Conservation (phyloP, 64 coral and sea anemone species). For the Montipora sp. region DNA sequence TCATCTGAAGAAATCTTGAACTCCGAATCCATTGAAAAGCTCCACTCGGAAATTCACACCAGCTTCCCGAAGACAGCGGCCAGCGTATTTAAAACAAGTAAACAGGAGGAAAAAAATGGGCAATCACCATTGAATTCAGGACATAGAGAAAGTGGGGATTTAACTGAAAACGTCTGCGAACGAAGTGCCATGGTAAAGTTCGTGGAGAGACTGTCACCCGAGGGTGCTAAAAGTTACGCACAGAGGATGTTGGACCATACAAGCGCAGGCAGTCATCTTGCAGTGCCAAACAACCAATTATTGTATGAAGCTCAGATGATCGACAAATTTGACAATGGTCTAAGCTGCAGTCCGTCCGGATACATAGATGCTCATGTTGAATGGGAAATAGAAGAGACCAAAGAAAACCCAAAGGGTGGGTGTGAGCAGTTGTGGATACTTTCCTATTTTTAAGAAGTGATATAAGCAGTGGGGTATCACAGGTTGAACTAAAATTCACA, state of each 20-base stretch:
- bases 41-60: background rate
- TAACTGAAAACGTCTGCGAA: background rate
- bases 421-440: too few species aligned
- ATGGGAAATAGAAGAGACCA: background rate
- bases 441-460: too few species aligned
- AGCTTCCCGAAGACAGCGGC: background rate
- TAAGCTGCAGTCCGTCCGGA: slow-evolving; percentile 7
- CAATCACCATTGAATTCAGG: background rate
- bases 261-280: background rate
- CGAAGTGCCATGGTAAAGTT: background rate
- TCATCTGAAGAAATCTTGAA: background rate
- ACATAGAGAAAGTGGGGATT: background rate
- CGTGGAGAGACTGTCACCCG: background rate
- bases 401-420: background rate
- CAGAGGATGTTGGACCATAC: background rate
- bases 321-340: background rate
- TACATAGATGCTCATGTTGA: background rate
- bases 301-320: background rate
- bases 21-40: background rate
- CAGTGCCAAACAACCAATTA: background rate
- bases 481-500: too few species aligned
- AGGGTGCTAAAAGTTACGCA: background rate
- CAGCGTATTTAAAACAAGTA: background rate
- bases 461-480: too few species aligned
- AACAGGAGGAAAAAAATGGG: background rate